Conservation (phyloP, 2,797 vertebrate species). For the Pteronotus mesoamericanus region DNA sequence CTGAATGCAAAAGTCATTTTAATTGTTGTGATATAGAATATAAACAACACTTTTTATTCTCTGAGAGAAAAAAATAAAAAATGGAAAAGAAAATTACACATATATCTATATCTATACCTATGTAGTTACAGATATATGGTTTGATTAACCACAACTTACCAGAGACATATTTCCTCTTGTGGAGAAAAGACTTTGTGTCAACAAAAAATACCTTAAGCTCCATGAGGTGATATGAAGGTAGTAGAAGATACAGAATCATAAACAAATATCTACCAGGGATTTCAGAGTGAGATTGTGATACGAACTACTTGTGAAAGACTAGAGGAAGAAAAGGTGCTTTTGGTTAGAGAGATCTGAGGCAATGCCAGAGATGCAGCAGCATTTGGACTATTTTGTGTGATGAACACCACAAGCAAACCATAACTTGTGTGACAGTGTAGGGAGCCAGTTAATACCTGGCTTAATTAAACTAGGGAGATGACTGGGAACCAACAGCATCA, state of each 20-base stretch:
- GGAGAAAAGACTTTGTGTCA: neutral
- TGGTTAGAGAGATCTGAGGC: neutral
- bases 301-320: neutral
- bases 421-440: neutral
- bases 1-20: neutral
- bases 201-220: neutral
- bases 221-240: neutral
- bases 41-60: neutral
- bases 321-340: neutral
- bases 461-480: neutral
- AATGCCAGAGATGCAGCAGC: neutral
- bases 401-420: neutral
- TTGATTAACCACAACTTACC: neutral
- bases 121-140: too few relatives aligned
- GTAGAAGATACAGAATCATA: neutral
- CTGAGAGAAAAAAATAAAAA: neutral
- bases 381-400: neutral
- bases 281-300: neutral
- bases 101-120: neutral
- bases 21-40: neutral
- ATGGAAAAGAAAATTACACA: neutral
- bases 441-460: fast-evolving
- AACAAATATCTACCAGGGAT: neutral
- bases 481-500: neutral
- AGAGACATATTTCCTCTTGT: neutral